These are phyloP conservation scores for Dendronephthya gigantea DNA, from an alignment of 64 coral and sea anemone species.

Conservation along the genomic window DNA sequence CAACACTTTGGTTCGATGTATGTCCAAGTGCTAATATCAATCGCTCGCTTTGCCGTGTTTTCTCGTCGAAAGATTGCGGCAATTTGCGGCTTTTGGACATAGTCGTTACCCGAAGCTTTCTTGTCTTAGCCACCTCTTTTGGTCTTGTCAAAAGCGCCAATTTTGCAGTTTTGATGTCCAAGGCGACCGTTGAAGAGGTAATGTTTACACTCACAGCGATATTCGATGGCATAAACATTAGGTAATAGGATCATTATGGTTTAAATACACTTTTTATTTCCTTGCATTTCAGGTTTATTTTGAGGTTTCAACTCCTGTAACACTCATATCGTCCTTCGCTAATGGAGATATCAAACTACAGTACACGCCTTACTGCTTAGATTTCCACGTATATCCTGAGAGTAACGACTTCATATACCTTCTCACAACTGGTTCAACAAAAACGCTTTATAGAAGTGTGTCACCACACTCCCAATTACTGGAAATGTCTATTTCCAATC, in stretches of 20 bases:
- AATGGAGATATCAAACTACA: background rate
- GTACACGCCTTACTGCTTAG: background rate
- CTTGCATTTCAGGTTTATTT: background rate
- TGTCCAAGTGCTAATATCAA: background rate
- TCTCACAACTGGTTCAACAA: background rate
- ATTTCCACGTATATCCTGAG: background rate
- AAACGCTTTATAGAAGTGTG: background rate
- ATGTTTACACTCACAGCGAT: background rate
- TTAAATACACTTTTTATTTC: too few relatives aligned
- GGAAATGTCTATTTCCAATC: background rate
- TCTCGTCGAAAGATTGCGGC: background rate
- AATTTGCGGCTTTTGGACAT: background rate
- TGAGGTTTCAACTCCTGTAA: background rate
- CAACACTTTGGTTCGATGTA: background rate
- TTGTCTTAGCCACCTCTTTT: constrained; percentile 3
- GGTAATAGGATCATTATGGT: too few relatives aligned
- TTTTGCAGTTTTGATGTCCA: background rate
- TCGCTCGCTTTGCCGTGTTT: background rate
- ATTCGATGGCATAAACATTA: too few relatives aligned
- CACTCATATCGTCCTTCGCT: background rate
- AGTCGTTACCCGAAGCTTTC: background rate
- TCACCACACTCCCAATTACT: background rate
- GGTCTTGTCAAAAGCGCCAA: background rate
- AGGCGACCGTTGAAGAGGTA: background rate
- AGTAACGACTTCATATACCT: background rate